A percentile compares a stretch with the other conserved stretches of the same genome.
Conservation (phyloP, 2,797 vertebrate genomes). For the Chelidonichthys spinosus region DNA sequence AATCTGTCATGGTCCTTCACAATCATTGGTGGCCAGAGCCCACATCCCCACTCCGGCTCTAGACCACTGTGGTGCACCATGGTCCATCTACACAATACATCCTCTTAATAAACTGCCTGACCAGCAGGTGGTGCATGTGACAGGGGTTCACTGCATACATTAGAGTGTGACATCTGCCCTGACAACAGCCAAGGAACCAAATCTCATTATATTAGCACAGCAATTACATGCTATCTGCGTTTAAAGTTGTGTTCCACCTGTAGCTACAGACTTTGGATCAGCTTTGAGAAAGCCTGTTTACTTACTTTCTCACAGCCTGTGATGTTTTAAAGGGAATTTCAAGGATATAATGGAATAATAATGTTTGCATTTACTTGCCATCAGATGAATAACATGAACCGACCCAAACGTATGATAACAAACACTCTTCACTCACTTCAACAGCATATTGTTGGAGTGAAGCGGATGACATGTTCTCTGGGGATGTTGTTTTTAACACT, state of each 20-base stretch:
- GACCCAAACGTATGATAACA: not conserved
- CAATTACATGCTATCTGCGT: not conserved
- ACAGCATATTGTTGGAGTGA: not conserved
- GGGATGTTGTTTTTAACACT: constrained; percentile 26
- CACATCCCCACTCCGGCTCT: not conserved
- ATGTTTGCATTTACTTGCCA: not conserved
- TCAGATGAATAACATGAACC: constrained; percentile 2
- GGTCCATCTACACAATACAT: not conserved
- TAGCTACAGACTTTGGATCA: not conserved
- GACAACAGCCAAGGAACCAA: constrained; percentile 9
- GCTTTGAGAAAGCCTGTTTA: not conserved
- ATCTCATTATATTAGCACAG: not conserved
- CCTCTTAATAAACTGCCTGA: constrained; percentile 41
- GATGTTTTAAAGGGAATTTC: not conserved
- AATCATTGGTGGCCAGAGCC: not conserved
- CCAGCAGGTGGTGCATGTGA: constrained; percentile 77
- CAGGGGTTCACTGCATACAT: constrained; percentile 26
- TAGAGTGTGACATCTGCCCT: constrained; percentile 13
- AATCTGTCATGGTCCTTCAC: not conserved
- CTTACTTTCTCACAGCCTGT: not conserved
- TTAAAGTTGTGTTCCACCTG: not conserved
- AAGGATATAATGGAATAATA: not conserved
- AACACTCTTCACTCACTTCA: not conserved
- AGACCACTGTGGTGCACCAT: not conserved
- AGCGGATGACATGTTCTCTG: not conserved